These are phyloP conservation scores for Capricornis sumatraensis DNA, from an alignment of 2,113 vertebrate genomes.

Conservation along the genomic window DNA sequence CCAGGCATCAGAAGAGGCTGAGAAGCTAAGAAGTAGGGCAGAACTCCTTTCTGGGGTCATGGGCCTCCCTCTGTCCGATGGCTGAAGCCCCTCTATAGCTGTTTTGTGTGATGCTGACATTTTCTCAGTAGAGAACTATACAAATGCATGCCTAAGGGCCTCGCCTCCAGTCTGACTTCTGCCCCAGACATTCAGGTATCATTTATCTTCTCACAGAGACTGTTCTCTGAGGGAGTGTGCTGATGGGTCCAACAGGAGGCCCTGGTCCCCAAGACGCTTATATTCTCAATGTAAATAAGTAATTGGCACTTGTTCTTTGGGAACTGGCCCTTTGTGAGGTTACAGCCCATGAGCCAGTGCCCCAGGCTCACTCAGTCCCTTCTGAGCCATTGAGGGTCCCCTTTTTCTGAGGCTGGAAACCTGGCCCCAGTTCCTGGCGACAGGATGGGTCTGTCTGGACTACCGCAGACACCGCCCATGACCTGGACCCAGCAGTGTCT, in stretches of 20 bases:
- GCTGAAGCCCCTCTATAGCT: not conserved
- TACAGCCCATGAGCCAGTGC: not conserved
- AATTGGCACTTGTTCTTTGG: not conserved
- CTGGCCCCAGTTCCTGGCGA: not conserved
- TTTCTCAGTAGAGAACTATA: not conserved
- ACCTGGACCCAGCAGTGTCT: not conserved
- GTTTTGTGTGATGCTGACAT: not conserved
- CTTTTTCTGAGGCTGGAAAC: not conserved
- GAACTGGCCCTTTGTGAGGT: not conserved
- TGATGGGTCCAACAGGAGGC: fast-evolving
- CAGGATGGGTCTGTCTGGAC: not conserved
- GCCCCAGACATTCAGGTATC: not conserved
- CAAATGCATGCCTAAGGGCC: not conserved
- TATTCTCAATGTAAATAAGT: not conserved
- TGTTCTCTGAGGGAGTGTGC: not conserved
- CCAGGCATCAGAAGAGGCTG: not conserved
- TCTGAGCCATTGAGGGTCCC: not conserved
- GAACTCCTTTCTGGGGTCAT: no score
- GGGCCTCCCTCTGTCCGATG: not conserved
- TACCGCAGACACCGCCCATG: not conserved
- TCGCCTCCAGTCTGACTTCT: not conserved
- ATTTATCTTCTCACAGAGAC: fast-evolving
- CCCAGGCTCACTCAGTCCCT: not conserved
- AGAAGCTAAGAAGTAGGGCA: not conserved
- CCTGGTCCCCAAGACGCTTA: not conserved